A percentile compares a stretch with the other conserved stretches of the same genome.
These are phyloP conservation scores for Ctenomys sociabilis DNA, from an alignment of 2,113 vertebrate species.

Conservation along the genomic window DNA sequence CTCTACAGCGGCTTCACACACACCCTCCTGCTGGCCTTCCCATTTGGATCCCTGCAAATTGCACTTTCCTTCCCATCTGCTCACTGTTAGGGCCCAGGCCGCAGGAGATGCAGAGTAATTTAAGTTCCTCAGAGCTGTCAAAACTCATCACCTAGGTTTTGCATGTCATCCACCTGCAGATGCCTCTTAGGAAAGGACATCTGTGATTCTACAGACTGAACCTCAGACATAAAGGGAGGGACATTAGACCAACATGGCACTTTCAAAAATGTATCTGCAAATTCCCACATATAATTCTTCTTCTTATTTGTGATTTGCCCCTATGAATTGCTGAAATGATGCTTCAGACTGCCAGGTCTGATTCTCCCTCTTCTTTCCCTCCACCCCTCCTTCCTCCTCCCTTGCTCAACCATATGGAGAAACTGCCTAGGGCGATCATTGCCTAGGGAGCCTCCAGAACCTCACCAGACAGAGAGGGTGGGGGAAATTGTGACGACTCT, in stretches of 20 bases:
- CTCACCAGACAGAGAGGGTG: background rate
- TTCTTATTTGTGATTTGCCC: background rate
- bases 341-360: background rate
- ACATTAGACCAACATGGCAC: background rate
- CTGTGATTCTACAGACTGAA: background rate
- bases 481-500: background rate
- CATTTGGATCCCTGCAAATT: background rate
- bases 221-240: background rate
- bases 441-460: background rate
- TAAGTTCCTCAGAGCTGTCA: slow-evolving; percentile 52
- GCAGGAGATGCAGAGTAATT: background rate
- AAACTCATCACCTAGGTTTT: background rate
- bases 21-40: background rate
- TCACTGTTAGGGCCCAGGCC: background rate
- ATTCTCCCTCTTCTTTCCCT: background rate
- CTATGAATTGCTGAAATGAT: background rate
- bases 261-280: background rate
- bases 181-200: slow-evolving; percentile 44
- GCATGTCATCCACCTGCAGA: background rate
- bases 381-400: background rate
- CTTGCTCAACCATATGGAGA: background rate
- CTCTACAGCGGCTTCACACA: background rate
- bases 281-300: background rate
- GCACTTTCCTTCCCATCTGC: slow-evolving; percentile 35
- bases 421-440: background rate